phyloP scores from a whole-genome alignment of 1,140 invertebrate species.

The Cydia strobilella region DNA sequence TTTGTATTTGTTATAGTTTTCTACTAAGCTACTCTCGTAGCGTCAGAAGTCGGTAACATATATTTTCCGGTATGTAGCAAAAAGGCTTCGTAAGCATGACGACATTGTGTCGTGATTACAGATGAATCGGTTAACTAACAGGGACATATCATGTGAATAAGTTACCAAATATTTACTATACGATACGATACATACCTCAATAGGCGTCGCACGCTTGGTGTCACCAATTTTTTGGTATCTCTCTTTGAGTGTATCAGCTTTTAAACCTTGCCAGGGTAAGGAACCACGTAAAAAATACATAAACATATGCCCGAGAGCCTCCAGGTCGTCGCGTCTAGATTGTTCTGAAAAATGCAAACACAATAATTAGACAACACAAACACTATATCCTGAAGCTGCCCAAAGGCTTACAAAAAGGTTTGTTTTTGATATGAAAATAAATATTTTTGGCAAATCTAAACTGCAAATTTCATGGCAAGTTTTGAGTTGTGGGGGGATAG shows the following conservation, averaged over 20 bases:
- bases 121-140: too few relatives aligned
- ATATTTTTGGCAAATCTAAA: too few relatives aligned
- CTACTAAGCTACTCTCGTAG: too few relatives aligned
- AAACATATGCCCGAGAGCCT: slow-evolving; percentile 99
- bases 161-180: slow-evolving; percentile 37
- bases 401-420: not conserved
- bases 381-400: not conserved
- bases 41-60: too few relatives aligned
- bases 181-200: slow-evolving; percentile 84
- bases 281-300: slow-evolving; percentile 99
- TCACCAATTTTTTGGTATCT: slow-evolving; percentile 99
- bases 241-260: slow-evolving; percentile 99
- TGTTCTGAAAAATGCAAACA: slow-evolving; percentile 87
- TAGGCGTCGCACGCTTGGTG: slow-evolving; percentile 98
- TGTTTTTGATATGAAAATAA: not conserved
- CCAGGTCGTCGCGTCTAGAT: slow-evolving; percentile 99
- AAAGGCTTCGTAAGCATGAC: too few relatives aligned
- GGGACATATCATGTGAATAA: too few relatives aligned
- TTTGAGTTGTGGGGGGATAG: too few relatives aligned
- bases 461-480: too few relatives aligned
- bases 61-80: too few relatives aligned
- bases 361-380: not conserved
- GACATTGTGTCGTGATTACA: too few relatives aligned
- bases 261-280: slow-evolving; percentile 99
- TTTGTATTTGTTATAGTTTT: too few relatives aligned